Percentiles rank a stretch among this genome's conserved stretches.
These are phyloP conservation scores for Corythaixoides concolor DNA, from an alignment of 2,113 vertebrate species.

Conservation along the genomic window DNA sequence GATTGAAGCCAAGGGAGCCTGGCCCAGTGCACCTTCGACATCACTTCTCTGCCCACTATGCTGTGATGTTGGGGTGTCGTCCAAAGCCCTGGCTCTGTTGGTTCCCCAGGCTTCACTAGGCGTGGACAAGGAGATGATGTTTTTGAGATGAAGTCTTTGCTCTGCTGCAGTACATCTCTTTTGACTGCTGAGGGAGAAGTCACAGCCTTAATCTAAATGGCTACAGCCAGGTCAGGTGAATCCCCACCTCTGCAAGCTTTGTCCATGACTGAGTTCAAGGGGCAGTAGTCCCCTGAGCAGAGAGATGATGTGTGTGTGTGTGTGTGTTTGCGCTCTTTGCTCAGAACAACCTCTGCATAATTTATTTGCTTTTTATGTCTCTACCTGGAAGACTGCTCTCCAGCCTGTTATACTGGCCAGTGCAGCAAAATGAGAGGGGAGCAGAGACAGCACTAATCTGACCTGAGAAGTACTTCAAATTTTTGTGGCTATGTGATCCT, in stretches of 20 bases:
- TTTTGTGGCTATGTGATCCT: background rate
- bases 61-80: background rate
- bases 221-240: background rate
- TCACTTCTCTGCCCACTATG: background rate
- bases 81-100: background rate
- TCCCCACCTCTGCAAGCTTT: background rate
- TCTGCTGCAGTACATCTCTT: background rate
- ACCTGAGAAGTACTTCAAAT: background rate
- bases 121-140: background rate
- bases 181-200: background rate
- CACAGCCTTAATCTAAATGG: background rate
- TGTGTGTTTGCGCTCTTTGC: background rate
- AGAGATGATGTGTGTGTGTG: background rate
- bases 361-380: background rate
- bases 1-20: background rate
- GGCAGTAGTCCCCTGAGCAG: background rate
- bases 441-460: background rate
- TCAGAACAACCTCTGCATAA: background rate
- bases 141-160: background rate
- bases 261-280: background rate
- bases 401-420: background rate
- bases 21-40: background rate
- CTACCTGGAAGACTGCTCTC: background rate
- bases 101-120: background rate
- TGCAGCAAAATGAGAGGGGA: background rate